A percentile compares a stretch with the other conserved stretches of the same genome.
Evolutionary conservation across 92 coral and sea anemone genomes (phyloP).

Genomic region (Phymanthus crucifer): DNA sequence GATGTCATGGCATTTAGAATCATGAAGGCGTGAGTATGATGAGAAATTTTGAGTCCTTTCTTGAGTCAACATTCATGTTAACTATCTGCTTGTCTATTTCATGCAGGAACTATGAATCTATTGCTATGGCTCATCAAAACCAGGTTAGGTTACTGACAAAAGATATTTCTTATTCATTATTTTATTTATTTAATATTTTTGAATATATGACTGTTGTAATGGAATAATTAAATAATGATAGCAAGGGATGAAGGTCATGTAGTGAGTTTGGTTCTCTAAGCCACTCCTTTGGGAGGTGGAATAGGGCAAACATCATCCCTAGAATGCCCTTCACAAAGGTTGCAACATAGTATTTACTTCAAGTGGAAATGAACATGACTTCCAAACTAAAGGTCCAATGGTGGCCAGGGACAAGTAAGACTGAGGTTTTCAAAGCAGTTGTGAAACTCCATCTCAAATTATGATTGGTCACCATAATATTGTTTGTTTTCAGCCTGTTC

Average conservation of each 20-base stretch:
- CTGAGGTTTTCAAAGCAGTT: not conserved
- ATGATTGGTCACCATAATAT: not conserved
- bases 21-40: constrained; percentile 90
- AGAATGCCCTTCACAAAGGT: too few relatives aligned
- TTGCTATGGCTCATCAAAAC: constrained; percentile 88
- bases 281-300: too few relatives aligned
- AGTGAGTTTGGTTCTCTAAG: too few relatives aligned
- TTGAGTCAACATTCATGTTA: not conserved
- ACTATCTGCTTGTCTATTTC: not conserved
- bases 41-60: not conserved
- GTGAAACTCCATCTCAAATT: not conserved
- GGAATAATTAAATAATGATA: too few relatives aligned
- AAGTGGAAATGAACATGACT: too few relatives aligned
- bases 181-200: not conserved
- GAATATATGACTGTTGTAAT: too few relatives aligned
- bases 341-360: too few relatives aligned
- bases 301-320: too few relatives aligned
- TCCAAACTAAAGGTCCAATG: too few relatives aligned
- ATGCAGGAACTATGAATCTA: constrained; percentile 93
- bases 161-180: not conserved
- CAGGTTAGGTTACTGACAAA: constrained; percentile 51
- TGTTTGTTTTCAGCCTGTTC: constrained; percentile 55
- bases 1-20: constrained; percentile 96
- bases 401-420: too few relatives aligned
- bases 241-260: too few relatives aligned